phyloP scores from a whole-genome alignment of 1,140 invertebrate species.

The Scylla paramamosain region DNA sequence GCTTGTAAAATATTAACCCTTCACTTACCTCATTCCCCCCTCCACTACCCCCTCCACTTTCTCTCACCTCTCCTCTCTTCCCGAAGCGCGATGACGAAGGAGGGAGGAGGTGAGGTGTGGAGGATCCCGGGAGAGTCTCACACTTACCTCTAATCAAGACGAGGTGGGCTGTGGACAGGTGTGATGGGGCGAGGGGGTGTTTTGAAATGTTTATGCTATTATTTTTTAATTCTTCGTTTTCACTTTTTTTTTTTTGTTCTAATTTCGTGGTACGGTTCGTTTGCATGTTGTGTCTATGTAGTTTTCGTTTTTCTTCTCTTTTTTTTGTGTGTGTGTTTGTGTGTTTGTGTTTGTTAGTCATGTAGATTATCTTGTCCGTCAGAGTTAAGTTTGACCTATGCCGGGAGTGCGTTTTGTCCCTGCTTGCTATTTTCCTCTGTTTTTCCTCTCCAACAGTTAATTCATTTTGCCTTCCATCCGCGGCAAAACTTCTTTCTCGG shows the following conservation, averaged over 20 bases:
- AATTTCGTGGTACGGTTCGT: too few relatives aligned
- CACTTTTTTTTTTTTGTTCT: background rate
- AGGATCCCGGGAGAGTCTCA: background rate
- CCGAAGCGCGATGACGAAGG: too few relatives aligned
- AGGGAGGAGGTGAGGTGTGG: background rate
- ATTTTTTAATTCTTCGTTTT: background rate
- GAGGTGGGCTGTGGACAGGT: background rate
- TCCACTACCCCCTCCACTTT: too few relatives aligned
- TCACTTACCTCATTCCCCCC: background rate
- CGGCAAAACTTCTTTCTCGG: background rate
- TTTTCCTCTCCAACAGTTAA: background rate
- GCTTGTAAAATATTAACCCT: background rate
- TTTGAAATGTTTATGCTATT: background rate
- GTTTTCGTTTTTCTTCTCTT: too few relatives aligned
- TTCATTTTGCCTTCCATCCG: background rate
- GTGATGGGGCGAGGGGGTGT: background rate
- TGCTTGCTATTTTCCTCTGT: background rate
- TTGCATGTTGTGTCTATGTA: too few relatives aligned
- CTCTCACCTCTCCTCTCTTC: too few relatives aligned
- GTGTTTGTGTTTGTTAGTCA: background rate
- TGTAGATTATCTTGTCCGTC: background rate
- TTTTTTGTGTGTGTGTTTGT: background rate
- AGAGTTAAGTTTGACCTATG: background rate
- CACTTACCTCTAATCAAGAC: background rate
- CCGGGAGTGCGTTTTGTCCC: background rate